A percentile compares a stretch with the other conserved stretches of the same genome.
Conservation (phyloP, 2,888 invertebrate species). For the Stegana nigrithorax region DNA sequence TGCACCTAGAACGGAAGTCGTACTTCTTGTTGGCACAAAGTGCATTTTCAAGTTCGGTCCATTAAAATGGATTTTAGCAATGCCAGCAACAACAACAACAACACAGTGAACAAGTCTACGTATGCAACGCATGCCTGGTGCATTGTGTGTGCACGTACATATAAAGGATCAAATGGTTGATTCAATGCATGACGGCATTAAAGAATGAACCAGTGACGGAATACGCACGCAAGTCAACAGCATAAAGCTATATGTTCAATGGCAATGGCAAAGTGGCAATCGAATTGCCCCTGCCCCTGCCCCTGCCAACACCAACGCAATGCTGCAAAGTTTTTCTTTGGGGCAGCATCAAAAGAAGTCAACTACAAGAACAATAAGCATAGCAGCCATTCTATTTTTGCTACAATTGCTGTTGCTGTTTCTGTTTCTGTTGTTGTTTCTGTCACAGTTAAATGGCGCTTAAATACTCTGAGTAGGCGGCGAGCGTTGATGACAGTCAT, state of each 20-base stretch:
- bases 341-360: conserved; percentile 18
- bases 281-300: conserved; percentile 21
- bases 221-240: not conserved
- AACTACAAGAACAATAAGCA: conserved; percentile 25
- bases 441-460: conserved; percentile 50
- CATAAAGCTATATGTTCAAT: not conserved
- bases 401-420: too few relatives aligned
- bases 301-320: too few relatives aligned
- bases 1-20: not conserved
- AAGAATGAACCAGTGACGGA: not conserved
- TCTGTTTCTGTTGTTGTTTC: conserved; percentile 32
- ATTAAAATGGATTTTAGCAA: conserved; percentile 8
- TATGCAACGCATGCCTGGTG: not conserved
- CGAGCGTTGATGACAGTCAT: not conserved
- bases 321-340: too few relatives aligned
- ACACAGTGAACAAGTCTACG: not conserved
- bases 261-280: conserved; percentile 23
- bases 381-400: conserved; percentile 3
- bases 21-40: not conserved
- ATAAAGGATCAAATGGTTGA: too few relatives aligned
- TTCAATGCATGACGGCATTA: not conserved
- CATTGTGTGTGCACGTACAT: too few relatives aligned
- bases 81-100: not conserved
- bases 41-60: conserved; percentile 14
- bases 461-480: conserved; percentile 36